Conservation (phyloP, 2,888 invertebrate genomes). For the Chromoteleia sp. region DNA sequence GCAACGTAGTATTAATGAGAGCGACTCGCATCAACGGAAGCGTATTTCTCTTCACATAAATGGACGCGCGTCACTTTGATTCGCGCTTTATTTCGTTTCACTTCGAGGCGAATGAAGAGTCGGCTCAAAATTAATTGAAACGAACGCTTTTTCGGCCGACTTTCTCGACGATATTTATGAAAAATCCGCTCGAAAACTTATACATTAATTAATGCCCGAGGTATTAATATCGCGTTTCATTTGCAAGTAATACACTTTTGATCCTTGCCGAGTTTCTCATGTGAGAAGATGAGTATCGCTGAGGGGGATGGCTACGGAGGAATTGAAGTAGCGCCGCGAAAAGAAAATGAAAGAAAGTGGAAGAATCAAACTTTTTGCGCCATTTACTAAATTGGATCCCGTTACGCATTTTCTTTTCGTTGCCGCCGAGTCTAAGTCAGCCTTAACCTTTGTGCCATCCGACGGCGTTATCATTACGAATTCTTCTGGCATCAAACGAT, state of each 20-base stretch:
- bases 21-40: too few species aligned
- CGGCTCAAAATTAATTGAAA: constrained; percentile 1
- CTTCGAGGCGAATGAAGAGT: not conserved
- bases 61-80: not conserved
- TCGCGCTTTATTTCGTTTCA: not conserved
- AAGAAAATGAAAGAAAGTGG: constrained; percentile 35
- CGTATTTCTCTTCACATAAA: not conserved
- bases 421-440: constrained; percentile 27
- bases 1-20: not conserved
- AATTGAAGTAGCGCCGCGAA: constrained; percentile 24
- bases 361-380: constrained; percentile 62
- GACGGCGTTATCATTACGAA: constrained; percentile 44
- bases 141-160: not conserved
- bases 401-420: constrained; percentile 23
- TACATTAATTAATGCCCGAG: constrained; percentile 8
- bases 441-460: constrained; percentile 42
- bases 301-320: constrained; percentile 1
- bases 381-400: constrained; percentile 60
- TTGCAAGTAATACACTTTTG: constrained; percentile 5
- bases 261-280: constrained; percentile 13
- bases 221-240: constrained; percentile 17
- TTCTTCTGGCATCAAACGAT: constrained; percentile 36
- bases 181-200: constrained; percentile 1
- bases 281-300: constrained; percentile 29
- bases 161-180: constrained; percentile 9